Evolutionary conservation across 2,113 vertebrate species (phyloP).

Genomic region (Psilopogon haemacephalus): DNA sequence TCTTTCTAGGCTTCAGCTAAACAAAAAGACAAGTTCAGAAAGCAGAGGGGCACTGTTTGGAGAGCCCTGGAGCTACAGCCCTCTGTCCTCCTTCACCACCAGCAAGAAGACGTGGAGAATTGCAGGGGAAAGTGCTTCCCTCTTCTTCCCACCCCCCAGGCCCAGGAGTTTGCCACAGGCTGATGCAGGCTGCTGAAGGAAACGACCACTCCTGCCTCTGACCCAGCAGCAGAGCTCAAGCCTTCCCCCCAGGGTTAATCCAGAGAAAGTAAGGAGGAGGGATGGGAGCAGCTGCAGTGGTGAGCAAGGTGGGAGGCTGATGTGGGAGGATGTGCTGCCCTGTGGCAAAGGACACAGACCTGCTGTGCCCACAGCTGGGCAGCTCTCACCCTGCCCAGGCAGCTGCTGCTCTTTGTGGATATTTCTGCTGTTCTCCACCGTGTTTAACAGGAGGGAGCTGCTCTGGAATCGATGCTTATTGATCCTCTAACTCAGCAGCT

Average conservation of each 20-base stretch:
- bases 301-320: fast-evolving
- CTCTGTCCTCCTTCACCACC: not conserved
- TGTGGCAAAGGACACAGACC: not conserved
- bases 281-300: fast-evolving
- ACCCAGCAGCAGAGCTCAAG: not conserved
- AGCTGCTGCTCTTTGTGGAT: not conserved
- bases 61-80: not conserved
- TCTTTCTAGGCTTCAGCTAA: not conserved
- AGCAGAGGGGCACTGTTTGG: not conserved
- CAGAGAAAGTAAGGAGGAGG: not conserved
- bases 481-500: not conserved
- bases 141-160: not conserved
- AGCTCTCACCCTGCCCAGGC: not conserved
- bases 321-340: not conserved
- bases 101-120: not conserved
- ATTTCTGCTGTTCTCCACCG: not conserved
- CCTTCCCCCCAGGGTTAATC: not conserved
- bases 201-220: not conserved
- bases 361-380: not conserved
- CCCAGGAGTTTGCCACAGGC: not conserved
- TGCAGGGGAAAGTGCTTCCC: not conserved
- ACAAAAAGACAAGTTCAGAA: not conserved
- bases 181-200: not conserved
- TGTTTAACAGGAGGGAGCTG: not conserved
- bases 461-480: not conserved